phyloP scores from a whole-genome alignment of 2,113 vertebrate species.

The Pteropus alecto region DNA sequence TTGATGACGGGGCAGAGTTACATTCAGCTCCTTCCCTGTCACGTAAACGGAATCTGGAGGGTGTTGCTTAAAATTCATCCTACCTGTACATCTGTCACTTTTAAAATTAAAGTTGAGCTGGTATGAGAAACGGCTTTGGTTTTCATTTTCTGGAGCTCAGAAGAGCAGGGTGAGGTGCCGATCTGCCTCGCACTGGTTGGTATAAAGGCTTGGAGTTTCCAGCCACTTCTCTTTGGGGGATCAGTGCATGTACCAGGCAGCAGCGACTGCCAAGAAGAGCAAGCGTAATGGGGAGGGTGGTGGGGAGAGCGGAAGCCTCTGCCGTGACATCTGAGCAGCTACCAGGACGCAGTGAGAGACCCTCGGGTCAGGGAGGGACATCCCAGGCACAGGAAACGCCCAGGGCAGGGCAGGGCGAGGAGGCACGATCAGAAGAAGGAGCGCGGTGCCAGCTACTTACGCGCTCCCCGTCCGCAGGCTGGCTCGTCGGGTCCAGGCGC shows the following conservation, averaged over 20 bases:
- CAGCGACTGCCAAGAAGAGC: not conserved
- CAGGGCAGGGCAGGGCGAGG: not conserved
- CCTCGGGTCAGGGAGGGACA: not conserved
- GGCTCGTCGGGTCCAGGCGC: not conserved
- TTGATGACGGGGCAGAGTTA: not conserved
- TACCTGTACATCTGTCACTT: conserved; percentile 28
- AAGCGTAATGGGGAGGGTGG: not conserved
- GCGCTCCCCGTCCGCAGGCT: not conserved
- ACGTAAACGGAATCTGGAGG: not conserved
- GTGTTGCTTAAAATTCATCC: not conserved
- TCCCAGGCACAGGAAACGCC: not conserved
- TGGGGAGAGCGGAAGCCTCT: not conserved
- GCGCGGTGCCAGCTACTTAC: not conserved
- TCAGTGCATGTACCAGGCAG: not conserved
- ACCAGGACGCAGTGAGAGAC: not conserved
- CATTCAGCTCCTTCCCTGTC: not conserved
- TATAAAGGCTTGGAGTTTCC: not conserved
- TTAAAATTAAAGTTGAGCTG: conserved; percentile 61
- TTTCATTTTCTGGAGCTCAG: not conserved
- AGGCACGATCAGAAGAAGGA: not conserved
- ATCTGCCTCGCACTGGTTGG: not conserved
- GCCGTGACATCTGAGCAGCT: not conserved
- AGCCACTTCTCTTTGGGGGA: not conserved
- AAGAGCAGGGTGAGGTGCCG: not conserved
- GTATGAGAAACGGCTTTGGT: not conserved